Evolutionary conservation across 2,113 vertebrate species (phyloP), one percentile per base, ranked within the genome.

Genomic region (Lasiurus borealis): DNA sequence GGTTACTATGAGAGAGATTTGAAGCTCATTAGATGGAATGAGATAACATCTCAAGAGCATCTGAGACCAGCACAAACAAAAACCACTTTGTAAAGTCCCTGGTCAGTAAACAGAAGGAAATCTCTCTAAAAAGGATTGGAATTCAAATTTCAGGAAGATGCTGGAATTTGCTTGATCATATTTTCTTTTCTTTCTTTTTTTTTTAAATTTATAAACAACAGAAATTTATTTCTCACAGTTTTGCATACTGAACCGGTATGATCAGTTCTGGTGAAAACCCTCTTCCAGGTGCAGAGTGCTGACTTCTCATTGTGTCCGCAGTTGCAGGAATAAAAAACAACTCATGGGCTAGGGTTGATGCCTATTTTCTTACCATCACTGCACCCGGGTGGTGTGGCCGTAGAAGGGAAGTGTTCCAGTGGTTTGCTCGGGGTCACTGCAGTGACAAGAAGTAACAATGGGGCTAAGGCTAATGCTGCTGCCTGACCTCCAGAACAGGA

Each of bases 401-500:
- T 21, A 73, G 29, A 48, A 59, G 14, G 7, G 52, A 77, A n/a
- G 40, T 5, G 18, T 50, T 27, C 76, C 68, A 8, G 31, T 57
- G 54, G 46, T 88, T 81, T 94, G 66, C 52, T 16, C 2, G 0
- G 81, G 64, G 90, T 93, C 82, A 46, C 75, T 50, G 15, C n/a
- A 19, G 36, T 40, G 75, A 77, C 76, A n/a, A 48, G 68, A 64
- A 23, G 54, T 80, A 6, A 31, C 78, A 16, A 9, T 27, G 18
- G 40, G 25, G 50, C 40, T 29, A 76, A 71, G 40, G 18, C 36
- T n/a, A 15, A 93, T 1, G 13, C 46, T 72, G 50, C 40, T 27
- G n/a, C 76, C n/a, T 86, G 75, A 89, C 71, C 11, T 95, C 85
- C 46, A 50, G 75, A 64, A 18, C n/a, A 44, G 80, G 46, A 75